phyloP scores from a whole-genome alignment of 2,888 invertebrate species.

The Euplagia quadripunctaria region DNA sequence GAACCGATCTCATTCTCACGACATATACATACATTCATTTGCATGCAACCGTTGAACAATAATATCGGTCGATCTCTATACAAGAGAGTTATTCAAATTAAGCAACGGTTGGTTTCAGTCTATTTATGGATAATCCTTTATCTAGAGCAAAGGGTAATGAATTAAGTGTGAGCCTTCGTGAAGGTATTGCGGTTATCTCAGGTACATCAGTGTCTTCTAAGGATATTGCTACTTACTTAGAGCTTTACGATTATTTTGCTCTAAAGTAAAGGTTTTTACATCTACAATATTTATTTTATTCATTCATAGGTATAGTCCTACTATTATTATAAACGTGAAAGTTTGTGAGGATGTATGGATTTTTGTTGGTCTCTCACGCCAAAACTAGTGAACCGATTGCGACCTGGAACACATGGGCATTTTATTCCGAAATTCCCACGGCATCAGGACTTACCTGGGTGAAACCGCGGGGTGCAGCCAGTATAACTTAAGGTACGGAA shows the following conservation, averaged over 20 bases:
- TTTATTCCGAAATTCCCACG: too few species aligned
- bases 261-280: not conserved
- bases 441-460: too few species aligned
- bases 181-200: constrained; percentile 15
- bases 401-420: too few species aligned
- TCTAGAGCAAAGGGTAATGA: constrained; percentile 39
- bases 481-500: too few species aligned
- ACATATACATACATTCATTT: constrained; percentile 65
- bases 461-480: too few species aligned
- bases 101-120: constrained; percentile 36
- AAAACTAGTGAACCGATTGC: too few species aligned
- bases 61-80: constrained; percentile 58
- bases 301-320: too few species aligned
- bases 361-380: too few species aligned
- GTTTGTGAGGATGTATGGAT: too few species aligned
- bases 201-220: constrained; percentile 5
- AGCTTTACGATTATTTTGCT: not conserved
- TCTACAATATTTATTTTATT: not conserved
- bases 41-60: constrained; percentile 72
- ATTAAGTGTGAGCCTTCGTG: constrained; percentile 29
- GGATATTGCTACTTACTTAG: not conserved
- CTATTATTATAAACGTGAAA: too few species aligned
- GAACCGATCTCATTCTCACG: constrained; percentile 72
- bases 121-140: constrained; percentile 29
- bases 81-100: constrained; percentile 51